phyloP scores from a whole-genome alignment of 2,888 invertebrate genomes.

The Caradrina clavipalpis region DNA sequence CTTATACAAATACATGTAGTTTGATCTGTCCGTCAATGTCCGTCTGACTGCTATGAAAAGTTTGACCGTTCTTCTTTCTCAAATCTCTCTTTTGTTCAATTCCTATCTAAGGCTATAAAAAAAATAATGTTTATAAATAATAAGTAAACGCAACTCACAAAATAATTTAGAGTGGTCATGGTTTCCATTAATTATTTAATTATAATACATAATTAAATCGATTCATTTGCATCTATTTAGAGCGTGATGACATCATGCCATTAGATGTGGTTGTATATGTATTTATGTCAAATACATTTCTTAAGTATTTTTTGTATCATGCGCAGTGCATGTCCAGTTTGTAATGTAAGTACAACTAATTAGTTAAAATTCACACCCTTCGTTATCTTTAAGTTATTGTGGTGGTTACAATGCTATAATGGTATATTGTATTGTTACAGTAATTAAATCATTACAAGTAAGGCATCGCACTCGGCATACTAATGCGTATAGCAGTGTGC shows the following conservation, averaged over 20 bases:
- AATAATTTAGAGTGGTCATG: constrained; percentile 54
- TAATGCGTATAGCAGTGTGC: constrained; percentile 62
- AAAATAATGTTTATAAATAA: constrained; percentile 7
- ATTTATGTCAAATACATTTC: constrained; percentile 55
- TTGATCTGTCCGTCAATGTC: neutral
- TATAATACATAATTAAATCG: constrained; percentile 61
- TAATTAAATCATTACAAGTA: constrained; percentile 68
- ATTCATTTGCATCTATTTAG: constrained; percentile 62
- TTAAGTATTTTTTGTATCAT: constrained; percentile 36
- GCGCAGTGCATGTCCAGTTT: constrained; percentile 15
- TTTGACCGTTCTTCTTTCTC: neutral
- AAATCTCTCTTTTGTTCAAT: neutral
- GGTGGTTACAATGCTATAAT: constrained; percentile 33
- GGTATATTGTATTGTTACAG: constrained; percentile 60
- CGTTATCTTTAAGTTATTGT: constrained; percentile 35
- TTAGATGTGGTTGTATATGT: constrained; percentile 47
- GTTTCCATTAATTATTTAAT: constrained; percentile 62
- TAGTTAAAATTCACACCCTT: constrained; percentile 34
- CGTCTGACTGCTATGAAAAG: neutral
- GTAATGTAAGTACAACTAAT: constrained; percentile 24
- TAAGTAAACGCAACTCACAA: constrained; percentile 33
- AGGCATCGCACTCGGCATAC: constrained; percentile 64
- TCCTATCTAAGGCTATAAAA: neutral
- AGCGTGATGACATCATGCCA: constrained; percentile 60
- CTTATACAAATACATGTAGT: constrained; percentile 19